Conservation (phyloP, 35 echinoderm and acorn worm species). For the Stichopus chloronotus region DNA sequence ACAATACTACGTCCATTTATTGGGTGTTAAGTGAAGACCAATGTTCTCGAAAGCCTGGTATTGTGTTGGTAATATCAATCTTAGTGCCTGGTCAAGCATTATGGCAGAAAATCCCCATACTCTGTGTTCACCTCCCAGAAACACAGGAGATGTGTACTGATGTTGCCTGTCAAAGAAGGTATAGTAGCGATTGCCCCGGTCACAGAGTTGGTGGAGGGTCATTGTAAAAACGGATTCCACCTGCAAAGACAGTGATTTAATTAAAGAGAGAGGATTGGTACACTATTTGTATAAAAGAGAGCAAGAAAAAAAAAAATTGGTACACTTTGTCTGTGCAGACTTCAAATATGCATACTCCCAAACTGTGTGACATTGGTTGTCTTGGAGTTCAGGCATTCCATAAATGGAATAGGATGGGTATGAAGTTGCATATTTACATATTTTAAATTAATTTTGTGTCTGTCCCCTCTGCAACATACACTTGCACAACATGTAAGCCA, state of each 20-base stretch:
- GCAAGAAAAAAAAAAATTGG: too few relatives aligned
- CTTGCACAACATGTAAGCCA: too few relatives aligned
- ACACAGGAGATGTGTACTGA: constrained; percentile 23
- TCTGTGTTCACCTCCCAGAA: constrained; percentile 64
- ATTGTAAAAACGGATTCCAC: constrained; percentile 63
- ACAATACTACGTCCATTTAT: not conserved
- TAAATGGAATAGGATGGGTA: too few relatives aligned
- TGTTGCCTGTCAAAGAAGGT: constrained; percentile 15
- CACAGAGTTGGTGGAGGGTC: constrained; percentile 62
- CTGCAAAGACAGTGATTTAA: constrained; percentile 52
- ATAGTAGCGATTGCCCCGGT: constrained; percentile 22
- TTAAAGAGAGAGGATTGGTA: constrained; percentile 21
- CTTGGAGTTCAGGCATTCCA: too few relatives aligned
- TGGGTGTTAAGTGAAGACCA: not conserved
- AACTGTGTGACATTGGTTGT: too few relatives aligned
- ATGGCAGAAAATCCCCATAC: constrained; percentile 67
- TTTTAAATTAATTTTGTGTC: too few relatives aligned
- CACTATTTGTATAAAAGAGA: not conserved
- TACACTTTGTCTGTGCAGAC: too few relatives aligned
- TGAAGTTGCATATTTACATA: too few relatives aligned
- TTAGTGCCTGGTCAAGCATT: constrained; percentile 39
- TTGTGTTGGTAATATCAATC: constrained; percentile 41
- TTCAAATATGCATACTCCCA: too few relatives aligned
- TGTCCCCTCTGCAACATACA: too few relatives aligned
- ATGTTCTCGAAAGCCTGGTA: not conserved